phyloP scores from a whole-genome alignment of 2,113 vertebrate species.

The Mystacornis crossleyi region DNA sequence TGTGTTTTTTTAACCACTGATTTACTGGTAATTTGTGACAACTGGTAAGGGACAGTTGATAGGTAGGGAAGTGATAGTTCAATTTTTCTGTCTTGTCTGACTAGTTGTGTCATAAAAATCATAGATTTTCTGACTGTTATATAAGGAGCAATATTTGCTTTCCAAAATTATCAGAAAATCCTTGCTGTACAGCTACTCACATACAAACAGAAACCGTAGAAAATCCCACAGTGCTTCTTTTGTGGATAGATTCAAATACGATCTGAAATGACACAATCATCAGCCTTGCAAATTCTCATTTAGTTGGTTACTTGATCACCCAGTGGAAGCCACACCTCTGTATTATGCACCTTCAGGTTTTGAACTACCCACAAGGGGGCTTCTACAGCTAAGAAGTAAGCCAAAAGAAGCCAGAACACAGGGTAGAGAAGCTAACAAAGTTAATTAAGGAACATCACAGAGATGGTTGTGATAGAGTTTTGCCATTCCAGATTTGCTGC shows the following conservation, averaged over 20 bases:
- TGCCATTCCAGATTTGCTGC: not conserved
- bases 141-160: not conserved
- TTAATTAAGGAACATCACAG: not conserved
- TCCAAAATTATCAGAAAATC: not conserved
- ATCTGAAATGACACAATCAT: not conserved
- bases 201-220: not conserved
- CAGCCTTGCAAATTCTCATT: not conserved
- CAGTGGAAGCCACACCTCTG: not conserved
- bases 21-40: not conserved
- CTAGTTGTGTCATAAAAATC: not conserved
- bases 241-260: not conserved
- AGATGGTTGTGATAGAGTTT: not conserved
- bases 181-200: not conserved
- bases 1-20: not conserved
- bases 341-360: not conserved
- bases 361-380: not conserved
- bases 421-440: not conserved
- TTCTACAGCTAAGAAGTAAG: not conserved
- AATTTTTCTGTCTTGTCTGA: not conserved
- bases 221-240: not conserved
- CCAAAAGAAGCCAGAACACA: not conserved
- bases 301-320: not conserved
- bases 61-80: not conserved
- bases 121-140: not conserved
- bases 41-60: fast-evolving